phyloP scores from a whole-genome alignment of 2,888 invertebrate species.

The Congeria kusceri region DNA sequence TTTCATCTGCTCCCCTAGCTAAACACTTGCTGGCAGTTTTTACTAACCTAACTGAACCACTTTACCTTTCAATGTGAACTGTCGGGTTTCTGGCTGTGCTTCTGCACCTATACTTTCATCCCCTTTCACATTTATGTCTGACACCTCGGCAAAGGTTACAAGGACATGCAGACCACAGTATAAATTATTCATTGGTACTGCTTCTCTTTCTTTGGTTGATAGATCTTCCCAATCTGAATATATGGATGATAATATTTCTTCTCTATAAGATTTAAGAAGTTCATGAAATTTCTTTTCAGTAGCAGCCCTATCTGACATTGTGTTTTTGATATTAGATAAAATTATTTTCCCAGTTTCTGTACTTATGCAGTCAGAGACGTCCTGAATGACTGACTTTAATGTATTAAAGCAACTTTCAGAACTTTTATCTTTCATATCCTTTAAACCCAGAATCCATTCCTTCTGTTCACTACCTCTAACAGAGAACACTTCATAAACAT shows the following conservation, averaged over 20 bases:
- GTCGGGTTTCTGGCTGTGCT: background rate
- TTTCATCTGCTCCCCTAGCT: slow-evolving; percentile 29
- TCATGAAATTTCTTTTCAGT: slow-evolving; percentile 32
- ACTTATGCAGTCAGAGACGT: background rate
- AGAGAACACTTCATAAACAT: slow-evolving; percentile 1
- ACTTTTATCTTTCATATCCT: background rate
- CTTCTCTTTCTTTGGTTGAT: slow-evolving; percentile 6
- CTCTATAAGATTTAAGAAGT: slow-evolving; percentile 9
- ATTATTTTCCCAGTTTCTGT: background rate
- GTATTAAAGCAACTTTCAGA: slow-evolving; percentile 8
- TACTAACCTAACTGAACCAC: slow-evolving; percentile 9
- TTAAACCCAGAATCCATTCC: slow-evolving; percentile 1
- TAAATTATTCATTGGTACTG: background rate
- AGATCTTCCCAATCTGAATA: slow-evolving; percentile 23
- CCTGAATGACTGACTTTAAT: background rate
- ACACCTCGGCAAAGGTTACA: slow-evolving; percentile 20
- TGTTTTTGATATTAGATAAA: slow-evolving; percentile 15
- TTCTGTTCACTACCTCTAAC: background rate
- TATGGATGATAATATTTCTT: slow-evolving; percentile 17
- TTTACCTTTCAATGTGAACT: slow-evolving; percentile 6
- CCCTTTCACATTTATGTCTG: slow-evolving; percentile 2
- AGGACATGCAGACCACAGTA: slow-evolving; percentile 13
- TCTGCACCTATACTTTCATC: slow-evolving; percentile 17
- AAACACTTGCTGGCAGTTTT: slow-evolving; percentile 22
- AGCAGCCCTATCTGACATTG: slow-evolving; percentile 25